Evolutionary conservation across 1,140 invertebrate species (phyloP).

Genomic region (Lasaia peninsularis): DNA sequence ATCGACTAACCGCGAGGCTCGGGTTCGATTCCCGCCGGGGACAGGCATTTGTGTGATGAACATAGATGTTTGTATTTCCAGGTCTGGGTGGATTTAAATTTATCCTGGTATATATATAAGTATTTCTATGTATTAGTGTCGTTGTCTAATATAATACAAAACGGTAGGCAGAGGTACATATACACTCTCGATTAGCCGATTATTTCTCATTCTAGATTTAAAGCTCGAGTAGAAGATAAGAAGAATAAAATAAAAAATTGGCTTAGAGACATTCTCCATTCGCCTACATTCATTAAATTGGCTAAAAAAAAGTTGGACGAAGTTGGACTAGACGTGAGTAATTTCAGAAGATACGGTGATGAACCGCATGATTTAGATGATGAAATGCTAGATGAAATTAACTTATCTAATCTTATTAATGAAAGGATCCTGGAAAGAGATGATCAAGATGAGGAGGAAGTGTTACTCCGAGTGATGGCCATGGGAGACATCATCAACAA

Average conservation of each 20-base stretch:
- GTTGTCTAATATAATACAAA: too few relatives aligned
- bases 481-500: conserved; percentile 46
- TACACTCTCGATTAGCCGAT: too few relatives aligned
- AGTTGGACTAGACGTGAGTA: conserved; percentile 40
- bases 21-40: too few relatives aligned
- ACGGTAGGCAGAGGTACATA: too few relatives aligned
- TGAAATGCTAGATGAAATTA: conserved; percentile 54
- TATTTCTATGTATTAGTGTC: too few relatives aligned
- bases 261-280: conserved; percentile 55
- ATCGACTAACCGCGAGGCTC: too few relatives aligned
- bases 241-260: conserved; percentile 67
- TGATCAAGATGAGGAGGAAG: conserved; percentile 44
- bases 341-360: conserved; percentile 18
- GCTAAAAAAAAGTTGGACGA: conserved; percentile 56
- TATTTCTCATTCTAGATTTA: conserved; percentile 56
- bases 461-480: conserved; percentile 44
- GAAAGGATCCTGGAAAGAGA: conserved; percentile 45
- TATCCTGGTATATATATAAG: too few relatives aligned
- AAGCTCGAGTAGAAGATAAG: conserved; percentile 58
- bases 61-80: too few relatives aligned
- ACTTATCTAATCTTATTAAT: conserved; percentile 46
- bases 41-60: too few relatives aligned
- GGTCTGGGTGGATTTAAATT: too few relatives aligned
- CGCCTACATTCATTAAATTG: conserved; percentile 49
- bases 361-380: conserved; percentile 37